Percentiles rank a stretch among this genome's conserved stretches.
Conservation (phyloP, 2,888 invertebrate species). For the Ecliptopera silaceata region DNA sequence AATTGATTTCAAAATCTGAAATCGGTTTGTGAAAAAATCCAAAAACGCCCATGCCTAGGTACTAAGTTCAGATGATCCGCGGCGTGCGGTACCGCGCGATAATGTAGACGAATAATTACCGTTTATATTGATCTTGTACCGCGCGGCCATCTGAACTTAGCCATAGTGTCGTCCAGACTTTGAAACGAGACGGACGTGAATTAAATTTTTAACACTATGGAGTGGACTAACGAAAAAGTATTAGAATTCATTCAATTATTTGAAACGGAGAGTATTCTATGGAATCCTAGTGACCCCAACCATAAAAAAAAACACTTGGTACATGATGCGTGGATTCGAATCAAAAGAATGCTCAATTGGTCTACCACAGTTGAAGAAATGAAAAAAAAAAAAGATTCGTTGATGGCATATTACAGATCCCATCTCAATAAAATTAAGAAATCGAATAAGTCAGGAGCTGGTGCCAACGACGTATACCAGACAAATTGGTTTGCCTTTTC, state of each 20-base stretch:
- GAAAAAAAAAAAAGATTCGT: conserved; percentile 1
- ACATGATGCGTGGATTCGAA: background rate
- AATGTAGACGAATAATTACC: no score
- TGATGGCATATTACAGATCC: conserved; percentile 6
- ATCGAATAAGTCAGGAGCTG: background rate
- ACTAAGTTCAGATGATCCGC: no score
- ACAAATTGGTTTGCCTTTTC: conserved; percentile 3
- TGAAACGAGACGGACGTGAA: no score
- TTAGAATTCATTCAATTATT: background rate
- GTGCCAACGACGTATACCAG: background rate
- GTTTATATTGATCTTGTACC: no score
- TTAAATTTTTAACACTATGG: no score
- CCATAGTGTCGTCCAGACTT: no score
- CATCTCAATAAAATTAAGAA: conserved; percentile 1
- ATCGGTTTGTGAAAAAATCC: no score
- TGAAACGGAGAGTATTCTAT: conserved; percentile 1
- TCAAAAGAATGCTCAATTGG: background rate
- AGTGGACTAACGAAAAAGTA: conserved; percentile 1
- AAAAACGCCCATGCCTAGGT: no score
- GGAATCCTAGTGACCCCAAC: background rate
- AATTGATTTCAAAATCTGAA: no score
- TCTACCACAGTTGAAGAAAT: background rate
- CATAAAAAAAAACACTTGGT: background rate
- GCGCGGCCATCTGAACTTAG: no score
- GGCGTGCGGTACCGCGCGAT: no score